These are phyloP conservation scores for Orchesellides sinensis DNA, from an alignment of 2,888 invertebrate genomes.

Conservation along the genomic window DNA sequence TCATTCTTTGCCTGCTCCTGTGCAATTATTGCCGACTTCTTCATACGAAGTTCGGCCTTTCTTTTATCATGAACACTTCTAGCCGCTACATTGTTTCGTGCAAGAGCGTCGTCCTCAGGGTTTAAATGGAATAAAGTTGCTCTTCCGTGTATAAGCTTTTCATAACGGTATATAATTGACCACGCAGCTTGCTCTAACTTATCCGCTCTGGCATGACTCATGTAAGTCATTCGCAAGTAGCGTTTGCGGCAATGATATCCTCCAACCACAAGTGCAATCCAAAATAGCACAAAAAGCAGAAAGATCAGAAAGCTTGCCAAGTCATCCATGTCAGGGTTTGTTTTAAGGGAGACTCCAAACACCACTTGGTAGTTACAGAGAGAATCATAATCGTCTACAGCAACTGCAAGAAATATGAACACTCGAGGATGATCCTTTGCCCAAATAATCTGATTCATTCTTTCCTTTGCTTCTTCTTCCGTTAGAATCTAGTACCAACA, in stretches of 20 bases:
- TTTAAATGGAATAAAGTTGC: constrained; percentile 7
- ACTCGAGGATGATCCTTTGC: constrained; percentile 26
- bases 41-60: constrained; percentile 41
- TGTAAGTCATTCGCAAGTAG: constrained; percentile 26
- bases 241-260: constrained; percentile 60
- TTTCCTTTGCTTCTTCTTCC: neutral
- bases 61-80: constrained; percentile 31
- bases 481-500: neutral
- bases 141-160: constrained; percentile 65
- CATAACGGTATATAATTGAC: constrained; percentile 67
- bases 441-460: constrained; percentile 30
- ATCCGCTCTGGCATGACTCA: constrained; percentile 53
- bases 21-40: constrained; percentile 43
- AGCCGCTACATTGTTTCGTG: constrained; percentile 5
- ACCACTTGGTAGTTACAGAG: constrained; percentile 63
- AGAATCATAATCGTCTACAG: constrained; percentile 61
- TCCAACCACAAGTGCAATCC: constrained; percentile 51
- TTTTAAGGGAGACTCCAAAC: constrained; percentile 65
- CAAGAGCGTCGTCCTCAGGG: neutral
- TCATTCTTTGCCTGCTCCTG: constrained; percentile 49
- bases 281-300: constrained; percentile 16
- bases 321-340: constrained; percentile 23
- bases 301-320: constrained; percentile 32
- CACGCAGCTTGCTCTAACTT: constrained; percentile 66
- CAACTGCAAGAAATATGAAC: constrained; percentile 59